Base-by-base conservation (phyloP, 2,888 invertebrate genomes). In the Drosophila fulvimacula region DNA sequence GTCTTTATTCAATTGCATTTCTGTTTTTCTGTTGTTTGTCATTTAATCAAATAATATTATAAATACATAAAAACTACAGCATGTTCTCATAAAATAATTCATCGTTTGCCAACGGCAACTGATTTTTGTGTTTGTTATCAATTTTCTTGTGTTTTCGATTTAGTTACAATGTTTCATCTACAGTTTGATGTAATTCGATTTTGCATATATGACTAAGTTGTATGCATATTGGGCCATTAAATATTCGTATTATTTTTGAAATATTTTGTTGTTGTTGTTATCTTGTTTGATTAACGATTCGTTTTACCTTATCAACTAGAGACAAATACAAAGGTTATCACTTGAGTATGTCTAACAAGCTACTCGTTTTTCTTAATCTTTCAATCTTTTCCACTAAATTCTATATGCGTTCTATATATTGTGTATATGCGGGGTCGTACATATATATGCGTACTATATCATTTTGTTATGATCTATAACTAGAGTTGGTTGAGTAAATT, bases 291-390 rank as follows among this genome's bases (percentile, higher is more conserved):
- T 86, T 82, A 86, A 82, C 82, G 84, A 82, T 88, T 80, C 24
- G 24, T n/a, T 88, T 79, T 69, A 30, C 60, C 87, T 88, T 83
- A 83, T 39, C 6, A 78, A 73, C 89, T 83, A 89, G 69, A 83
- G 89, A 87, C 84, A 83, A 83, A 83, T 83, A 83, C 83, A 83
- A 89, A 89, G 83, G 87, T 89, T 83, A 83, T 83, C 83, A 83
- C 83, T 83, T 88, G 83, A 83, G 83, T 89, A 83, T 70, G 84
- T 89, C 83, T 89, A 83, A 83, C 83, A 83, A 83, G 81, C 83
- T 83, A 83, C 83, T 83, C 83, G 69, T 41, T 41, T 63, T 65
- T 21, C 48, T 48, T 61, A 46, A 36, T 36, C 13, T 15, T 44
- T 70, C 84, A 21, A 5, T 48, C 46, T 51, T 52, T 79, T 81